Evolutionary conservation across 2,113 vertebrate species (phyloP).

Genomic region (Mola mola): DNA sequence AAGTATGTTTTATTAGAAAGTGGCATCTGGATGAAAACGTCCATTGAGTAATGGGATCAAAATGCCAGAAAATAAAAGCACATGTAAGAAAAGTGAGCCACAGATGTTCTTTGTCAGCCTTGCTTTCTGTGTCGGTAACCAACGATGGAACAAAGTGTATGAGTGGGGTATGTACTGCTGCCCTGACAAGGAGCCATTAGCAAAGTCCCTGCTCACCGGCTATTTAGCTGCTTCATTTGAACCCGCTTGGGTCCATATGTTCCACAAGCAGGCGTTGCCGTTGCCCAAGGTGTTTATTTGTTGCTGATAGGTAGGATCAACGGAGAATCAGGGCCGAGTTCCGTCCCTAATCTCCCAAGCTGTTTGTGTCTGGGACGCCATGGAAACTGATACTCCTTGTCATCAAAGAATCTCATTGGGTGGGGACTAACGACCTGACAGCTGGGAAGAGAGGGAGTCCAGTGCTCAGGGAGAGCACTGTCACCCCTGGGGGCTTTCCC

Average conservation of each 20-base stretch:
- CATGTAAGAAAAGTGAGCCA: conserved; percentile 54
- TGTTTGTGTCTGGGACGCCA: conserved; percentile 81
- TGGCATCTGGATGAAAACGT: conserved; percentile 20
- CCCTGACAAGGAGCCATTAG: conserved; percentile 72
- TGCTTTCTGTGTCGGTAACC: conserved; percentile 52
- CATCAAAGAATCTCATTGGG: conserved; percentile 80
- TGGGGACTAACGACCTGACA: conserved; percentile 78
- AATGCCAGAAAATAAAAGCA: conserved; percentile 28
- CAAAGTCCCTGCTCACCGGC: conserved; percentile 64
- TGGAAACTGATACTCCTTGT: conserved; percentile 81
- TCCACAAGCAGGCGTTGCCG: conserved; percentile 43
- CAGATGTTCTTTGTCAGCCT: conserved; percentile 64
- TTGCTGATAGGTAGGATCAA: conserved; percentile 79
- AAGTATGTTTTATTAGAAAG: neutral
- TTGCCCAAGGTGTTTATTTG: conserved; percentile 81
- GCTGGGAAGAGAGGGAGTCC: conserved; percentile 75
- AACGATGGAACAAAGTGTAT: conserved; percentile 49
- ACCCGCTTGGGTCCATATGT: conserved; percentile 66
- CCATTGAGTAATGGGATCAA: conserved; percentile 17
- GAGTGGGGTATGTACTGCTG: conserved; percentile 60
- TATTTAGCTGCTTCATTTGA: conserved; percentile 76
- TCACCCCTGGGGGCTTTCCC: conserved; percentile 69
- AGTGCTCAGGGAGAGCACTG: conserved; percentile 56
- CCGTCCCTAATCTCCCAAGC: conserved; percentile 73
- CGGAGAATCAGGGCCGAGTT: conserved; percentile 71